Evolutionary conservation across 92 coral and sea anemone genomes (phyloP).

Genomic region (Porites divaricata): DNA sequence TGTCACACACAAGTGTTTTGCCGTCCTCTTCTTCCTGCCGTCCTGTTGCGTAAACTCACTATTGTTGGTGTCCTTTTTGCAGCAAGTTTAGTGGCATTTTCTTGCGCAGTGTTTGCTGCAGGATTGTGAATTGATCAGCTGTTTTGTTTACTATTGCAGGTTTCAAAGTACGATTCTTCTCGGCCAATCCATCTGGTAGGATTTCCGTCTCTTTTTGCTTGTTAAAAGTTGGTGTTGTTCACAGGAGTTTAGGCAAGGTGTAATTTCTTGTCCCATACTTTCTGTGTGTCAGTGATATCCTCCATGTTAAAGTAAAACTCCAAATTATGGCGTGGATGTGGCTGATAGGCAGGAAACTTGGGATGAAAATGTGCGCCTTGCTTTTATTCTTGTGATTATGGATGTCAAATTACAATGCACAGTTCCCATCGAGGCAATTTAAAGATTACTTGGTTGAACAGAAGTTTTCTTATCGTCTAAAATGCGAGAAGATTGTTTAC

Average conservation of each 20-base stretch:
- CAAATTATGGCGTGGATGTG: not conserved
- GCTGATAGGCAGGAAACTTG: constrained; percentile 18
- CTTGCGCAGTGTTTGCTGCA: not conserved
- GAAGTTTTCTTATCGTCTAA: not conserved
- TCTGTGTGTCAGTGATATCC: constrained; percentile 18
- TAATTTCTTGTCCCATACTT: constrained; percentile 2
- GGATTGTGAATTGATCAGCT: not conserved
- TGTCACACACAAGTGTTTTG: no score
- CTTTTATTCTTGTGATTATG: constrained; percentile 30
- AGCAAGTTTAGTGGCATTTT: not conserved
- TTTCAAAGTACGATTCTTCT: constrained; percentile 95
- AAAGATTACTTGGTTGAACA: not conserved
- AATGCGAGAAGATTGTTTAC: not conserved
- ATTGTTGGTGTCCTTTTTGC: not conserved
- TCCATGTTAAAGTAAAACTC: not conserved
- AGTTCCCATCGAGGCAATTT: not conserved
- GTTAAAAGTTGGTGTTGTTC: constrained; percentile 7
- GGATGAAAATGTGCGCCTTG: constrained; percentile 19
- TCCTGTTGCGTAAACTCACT: no score
- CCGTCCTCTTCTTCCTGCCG: no score
- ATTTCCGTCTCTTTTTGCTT: constrained; percentile 43
- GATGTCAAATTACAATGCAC: constrained; percentile 37
- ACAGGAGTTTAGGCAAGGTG: constrained; percentile 31
- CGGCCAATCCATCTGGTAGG: constrained; percentile 90
- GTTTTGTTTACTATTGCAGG: constrained; percentile 48